These are phyloP conservation scores for Ophiodon elongatus DNA, from an alignment of 2,113 vertebrate genomes.

Conservation along the genomic window DNA sequence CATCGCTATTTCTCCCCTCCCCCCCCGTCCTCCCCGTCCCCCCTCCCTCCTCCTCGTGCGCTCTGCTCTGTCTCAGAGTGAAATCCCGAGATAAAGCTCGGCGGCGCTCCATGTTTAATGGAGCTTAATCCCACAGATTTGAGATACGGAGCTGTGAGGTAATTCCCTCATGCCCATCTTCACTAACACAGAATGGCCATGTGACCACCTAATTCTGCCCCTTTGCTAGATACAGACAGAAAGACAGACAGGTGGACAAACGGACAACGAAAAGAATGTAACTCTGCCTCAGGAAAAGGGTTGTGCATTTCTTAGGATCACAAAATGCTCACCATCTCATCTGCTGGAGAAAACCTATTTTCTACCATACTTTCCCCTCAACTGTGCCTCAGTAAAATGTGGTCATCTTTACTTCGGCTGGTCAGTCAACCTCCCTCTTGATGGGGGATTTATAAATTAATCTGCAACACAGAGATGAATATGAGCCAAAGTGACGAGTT, in stretches of 20 bases:
- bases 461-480: constrained; percentile 61
- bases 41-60: constrained; percentile 64
- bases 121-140: constrained; percentile 86
- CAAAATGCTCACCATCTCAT: constrained; percentile 26
- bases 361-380: constrained; percentile 31
- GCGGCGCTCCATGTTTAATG: constrained; percentile 84
- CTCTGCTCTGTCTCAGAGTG: constrained; percentile 78
- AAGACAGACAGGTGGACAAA: constrained; percentile 39
- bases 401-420: constrained; percentile 56
- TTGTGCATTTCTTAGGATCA: constrained; percentile 9
- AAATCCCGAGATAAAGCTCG: constrained; percentile 83
- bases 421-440: constrained; percentile 56
- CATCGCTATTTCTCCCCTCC: constrained; percentile 69
- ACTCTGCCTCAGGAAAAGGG: not conserved
- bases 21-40: too few relatives aligned
- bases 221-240: constrained; percentile 34
- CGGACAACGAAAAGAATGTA: constrained; percentile 31
- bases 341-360: constrained; percentile 24
- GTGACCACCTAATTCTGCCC: constrained; percentile 64
- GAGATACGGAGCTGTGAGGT: constrained; percentile 82
- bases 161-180: constrained; percentile 78
- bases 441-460: constrained; percentile 70
- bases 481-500: constrained; percentile 62
- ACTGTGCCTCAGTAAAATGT: constrained; percentile 40
- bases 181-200: constrained; percentile 66